Evolutionary conservation across 2,888 invertebrate species (phyloP), one percentile per base, ranked within the genome.

Genomic region (Allacma fusca): DNA sequence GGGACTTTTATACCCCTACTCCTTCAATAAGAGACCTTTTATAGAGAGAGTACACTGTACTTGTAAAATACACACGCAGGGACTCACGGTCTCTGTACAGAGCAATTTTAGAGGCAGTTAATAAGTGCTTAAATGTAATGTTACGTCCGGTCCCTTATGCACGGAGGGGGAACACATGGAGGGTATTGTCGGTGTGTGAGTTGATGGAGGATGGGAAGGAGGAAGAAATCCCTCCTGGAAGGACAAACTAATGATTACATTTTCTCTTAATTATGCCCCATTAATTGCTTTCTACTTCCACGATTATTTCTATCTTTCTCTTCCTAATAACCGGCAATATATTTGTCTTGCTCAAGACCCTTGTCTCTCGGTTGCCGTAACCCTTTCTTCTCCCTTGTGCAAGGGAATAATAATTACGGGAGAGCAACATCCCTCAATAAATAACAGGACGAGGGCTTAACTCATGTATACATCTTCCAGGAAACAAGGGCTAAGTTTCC

Each of bases 231-330:
- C 65, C 71, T 76, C 76, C 71, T 76, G 76, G 44, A 71, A 44
- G 76, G 71, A 72, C 71, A 65, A 77, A 77, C 77, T 77, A 77
- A 77, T 77, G 77, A 72, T 64, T 77, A 72, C 72, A 72, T 72
- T 77, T 72, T 67, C 76, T 71, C 72, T 77, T 77, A 72, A 77
- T 72, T 77, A 77, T 77, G n/a, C 77, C 44, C 72, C 77, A 72
- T 77, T 77, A 77, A 77, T 77, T 72, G 72, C 77, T 72, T 77
- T 72, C 77, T 77, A 64, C 43, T 34, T 77, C 65, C 50, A 50
- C 50, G 50, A 50, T 50, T 50, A 50, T 50, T 50, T 50, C 50
- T 50, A 50, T 50, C 50, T 50, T 50, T 50, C 50, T 50, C 50
- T 76, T 43, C 72, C 72, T 77, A 77, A 77, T 72, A 77, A 77